A percentile compares a stretch with the other conserved stretches of the same genome.
Conservation (phyloP, 2,888 invertebrate genomes). For the Periphyllus acericola region DNA sequence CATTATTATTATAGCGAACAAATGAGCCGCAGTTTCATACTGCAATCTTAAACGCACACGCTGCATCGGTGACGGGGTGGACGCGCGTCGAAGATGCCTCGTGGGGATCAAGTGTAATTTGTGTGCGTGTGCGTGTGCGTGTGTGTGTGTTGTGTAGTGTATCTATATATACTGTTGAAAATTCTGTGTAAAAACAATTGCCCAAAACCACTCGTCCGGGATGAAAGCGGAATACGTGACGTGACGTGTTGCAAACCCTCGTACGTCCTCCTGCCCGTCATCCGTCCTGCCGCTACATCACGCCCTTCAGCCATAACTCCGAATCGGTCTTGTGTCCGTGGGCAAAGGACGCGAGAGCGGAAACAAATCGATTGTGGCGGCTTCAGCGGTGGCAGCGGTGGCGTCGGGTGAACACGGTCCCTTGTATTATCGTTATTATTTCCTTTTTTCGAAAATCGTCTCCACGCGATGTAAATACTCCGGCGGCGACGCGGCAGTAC, state of each 20-base stretch:
- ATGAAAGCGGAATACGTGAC: conserved; percentile 15
- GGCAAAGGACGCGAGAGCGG: not conserved
- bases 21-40: not conserved
- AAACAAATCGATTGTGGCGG: not conserved
- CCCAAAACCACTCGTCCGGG: conserved; percentile 28
- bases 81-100: not conserved
- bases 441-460: conserved; percentile 4
- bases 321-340: not conserved
- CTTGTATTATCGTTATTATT: conserved; percentile 22
- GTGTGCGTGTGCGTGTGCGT: not conserved
- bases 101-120: conserved; percentile 32
- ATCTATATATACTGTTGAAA: not conserved
- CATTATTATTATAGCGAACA: too few species aligned
- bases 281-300: not conserved
- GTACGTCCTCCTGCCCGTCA: not conserved
- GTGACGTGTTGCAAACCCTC: not conserved
- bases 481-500: not conserved
- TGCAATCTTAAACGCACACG: not conserved
- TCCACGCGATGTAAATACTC: not conserved
- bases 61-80: not conserved
- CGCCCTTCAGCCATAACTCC: not conserved
- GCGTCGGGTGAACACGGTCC: conserved; percentile 27
- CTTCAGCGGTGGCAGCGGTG: not conserved
- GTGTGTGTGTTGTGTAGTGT: too few species aligned
- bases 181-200: conserved; percentile 22